Base-by-base conservation (phyloP, 2,113 vertebrate species). In the Cervus canadensis region DNA sequence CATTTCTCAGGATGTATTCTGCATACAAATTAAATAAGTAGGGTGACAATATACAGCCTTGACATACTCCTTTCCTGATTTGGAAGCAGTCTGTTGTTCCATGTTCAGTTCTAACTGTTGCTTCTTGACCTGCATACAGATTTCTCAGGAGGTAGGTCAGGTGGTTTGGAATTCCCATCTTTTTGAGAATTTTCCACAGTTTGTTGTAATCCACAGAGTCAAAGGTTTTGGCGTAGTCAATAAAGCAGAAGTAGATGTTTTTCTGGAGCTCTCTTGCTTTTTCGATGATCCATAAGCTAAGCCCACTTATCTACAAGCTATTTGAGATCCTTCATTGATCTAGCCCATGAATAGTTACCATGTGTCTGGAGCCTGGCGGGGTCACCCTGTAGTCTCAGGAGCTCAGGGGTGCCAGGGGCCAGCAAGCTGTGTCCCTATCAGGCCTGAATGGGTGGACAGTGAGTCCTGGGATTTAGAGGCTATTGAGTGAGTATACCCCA, bases 341-440 rank as follows among this genome's bases (percentile, higher is more conserved):
- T 74, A n/a, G 36, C 48, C n/a, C 25, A 25, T 64, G 48, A 67
- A 6, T 1, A n/a, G 45, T 71, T 30, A 43, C 43, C 33, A 1
- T 0, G 16, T 50, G 54, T 26, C 3, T 2, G 3, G 23, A 76
- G 8, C 15, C 23, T 45, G 9, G 14, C 3, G 6, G 14, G 28
- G 7, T 83, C 28, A 11, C 2, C 30, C 3, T 36, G 11, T 5
- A 43, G 19, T 8, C 26, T 19, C 25, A 10, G 81, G 56, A 50
- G 7, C 12, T 57, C 76, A 64, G 62, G 28, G 9, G 5, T 48
- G 36, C 9, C 52, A 1, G 5, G 15, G 76, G 23, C 12, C 57
- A 59, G 48, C 19, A 26, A 84, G 33, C 40, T 52, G 36, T 16
- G 21, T 8, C 17, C 60, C 36, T 11, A 3, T 19, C 28, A 52